Base-by-base conservation (phyloP, 2,888 invertebrate species). In the Pycnomerus fuliginosus region DNA sequence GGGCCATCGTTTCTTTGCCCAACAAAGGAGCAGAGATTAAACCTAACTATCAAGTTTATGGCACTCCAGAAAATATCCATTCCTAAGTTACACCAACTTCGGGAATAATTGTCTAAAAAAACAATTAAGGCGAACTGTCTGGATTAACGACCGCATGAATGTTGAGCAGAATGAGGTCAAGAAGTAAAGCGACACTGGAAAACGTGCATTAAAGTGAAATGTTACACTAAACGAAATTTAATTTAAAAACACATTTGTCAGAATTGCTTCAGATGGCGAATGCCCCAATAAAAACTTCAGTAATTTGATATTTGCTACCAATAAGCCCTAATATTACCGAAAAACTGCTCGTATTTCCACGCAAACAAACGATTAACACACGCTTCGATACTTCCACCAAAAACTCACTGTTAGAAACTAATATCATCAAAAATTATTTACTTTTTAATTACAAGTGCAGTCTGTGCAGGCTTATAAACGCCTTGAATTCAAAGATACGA, bases 91-190 rank as follows among this genome's bases (percentile, higher is more conserved):
- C 22, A 43, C 15, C 22, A 32, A 25, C 14, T 13, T 29, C 15
- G 12, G 10, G 41, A 29, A 29, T 34, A 28, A 35, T 35, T 28
- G 30, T 14, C 23, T 36, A 29, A 30, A n/a, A 36, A 37, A 32
- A 41, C 41, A 41, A 46, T 46, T 45, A 41, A 23, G 32, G 5
- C 7, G 11, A 41, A 42, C 29, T 41, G 28, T 32, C 29, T 11
- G 31, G 12, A 31, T 22, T 35, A 44, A 37, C 30, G 12, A 37
- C 25, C 27, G 27, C 30, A 24, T 41, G 29, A 29, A 36, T 20
- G 27, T 27, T 16, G 32, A 11, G 14, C n/a, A 23, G 32, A 44
- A 44, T 27, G 24, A 25, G 44, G 44, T 44, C 44, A 44, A 44
- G 38, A 30, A 34, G 16, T 27, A 27, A 27, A 27, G 27, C 3